These are phyloP conservation scores for Plagodis pulveraria DNA, from an alignment of 2,888 invertebrate species.

Conservation along the genomic window DNA sequence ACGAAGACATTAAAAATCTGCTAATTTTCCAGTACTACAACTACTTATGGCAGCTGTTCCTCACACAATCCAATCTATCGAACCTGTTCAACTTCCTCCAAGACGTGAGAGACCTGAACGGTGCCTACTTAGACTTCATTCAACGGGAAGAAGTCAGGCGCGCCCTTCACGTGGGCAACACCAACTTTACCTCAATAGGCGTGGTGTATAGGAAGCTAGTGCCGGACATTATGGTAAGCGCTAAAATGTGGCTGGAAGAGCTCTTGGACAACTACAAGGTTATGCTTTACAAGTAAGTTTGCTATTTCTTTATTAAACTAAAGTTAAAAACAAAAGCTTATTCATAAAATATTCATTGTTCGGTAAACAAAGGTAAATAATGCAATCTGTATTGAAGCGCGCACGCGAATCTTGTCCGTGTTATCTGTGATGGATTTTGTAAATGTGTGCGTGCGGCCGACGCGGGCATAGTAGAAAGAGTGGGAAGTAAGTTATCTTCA, in stretches of 20 bases:
- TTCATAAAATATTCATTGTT: too few species aligned
- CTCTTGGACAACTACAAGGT: conserved; percentile 83
- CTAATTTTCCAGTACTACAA: conserved; percentile 76
- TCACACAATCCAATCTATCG: conserved; percentile 69
- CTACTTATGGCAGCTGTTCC: conserved; percentile 72
- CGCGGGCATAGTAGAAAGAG: too few species aligned
- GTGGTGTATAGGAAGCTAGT: conserved; percentile 79
- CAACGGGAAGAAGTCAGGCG: conserved; percentile 71
- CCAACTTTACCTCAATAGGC: conserved; percentile 78
- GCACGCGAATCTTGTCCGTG: too few species aligned
- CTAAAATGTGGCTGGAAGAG: conserved; percentile 83
- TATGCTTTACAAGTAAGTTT: conserved; percentile 85
- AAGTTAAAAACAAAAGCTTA: not conserved
- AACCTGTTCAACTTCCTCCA: conserved; percentile 81
- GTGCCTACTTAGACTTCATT: conserved; percentile 72
- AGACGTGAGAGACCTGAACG: conserved; percentile 68
- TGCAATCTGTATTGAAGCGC: too few species aligned
- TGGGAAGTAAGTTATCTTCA: too few species aligned
- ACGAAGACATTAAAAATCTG: not conserved
- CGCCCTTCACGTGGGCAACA: conserved; percentile 82
- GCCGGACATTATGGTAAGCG: conserved; percentile 84
- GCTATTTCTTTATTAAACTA: not conserved
- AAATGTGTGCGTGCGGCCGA: too few species aligned
- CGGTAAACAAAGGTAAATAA: too few species aligned
- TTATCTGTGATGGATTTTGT: too few species aligned